Evolutionary conservation across 2,113 vertebrate species (phyloP), one percentile per base, ranked within the genome.

Genomic region (Arizona elegans): DNA sequence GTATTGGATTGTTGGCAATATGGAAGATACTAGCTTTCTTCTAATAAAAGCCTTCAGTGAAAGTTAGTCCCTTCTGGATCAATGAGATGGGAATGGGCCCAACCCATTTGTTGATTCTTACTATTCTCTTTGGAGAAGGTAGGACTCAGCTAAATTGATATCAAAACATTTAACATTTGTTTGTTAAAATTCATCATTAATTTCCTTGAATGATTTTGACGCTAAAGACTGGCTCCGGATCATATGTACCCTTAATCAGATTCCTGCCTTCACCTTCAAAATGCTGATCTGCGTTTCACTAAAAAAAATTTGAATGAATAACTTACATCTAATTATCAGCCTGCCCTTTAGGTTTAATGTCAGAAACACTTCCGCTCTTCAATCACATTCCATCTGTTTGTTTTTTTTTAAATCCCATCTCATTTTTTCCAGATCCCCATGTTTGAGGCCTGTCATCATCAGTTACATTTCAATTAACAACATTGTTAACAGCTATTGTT

Each of bases 91-190:
- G 3, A 55, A 88, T 33, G 7, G 87, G n/a, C 29, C 50, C 13
- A 29, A 88, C 29, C 13, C 86, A 88, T 2, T 88, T 52, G 33
- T 88, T n/a, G 50, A 15, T 47, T 59, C 33, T 26, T 43, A 24
- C 6, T 23, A 10, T 3, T 10, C 0, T n/a, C 54, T 91, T 54
- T 33, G 5, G 53, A 29, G 11, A n/a, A 29, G 12, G 26, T 4
- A 26, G 75, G 70, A 26, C 38, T 26, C 33, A 86, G 33, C n/a
- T 56, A 54, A 33, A 17, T 0, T 38, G 43, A 12, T 19, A 52
- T 5, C 3, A 65, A 43, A 47, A 58, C 0, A 15, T 24, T 0
- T 0, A 53, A 58, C 0, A 19, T 24, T 0, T 0, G 1, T 86
- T 70, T 85, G 12, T n/a, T 87, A 23, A 0, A 59, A 47, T 23